phyloP scores from a whole-genome alignment of 2,888 invertebrate species.

The Spodoptera littoralis region DNA sequence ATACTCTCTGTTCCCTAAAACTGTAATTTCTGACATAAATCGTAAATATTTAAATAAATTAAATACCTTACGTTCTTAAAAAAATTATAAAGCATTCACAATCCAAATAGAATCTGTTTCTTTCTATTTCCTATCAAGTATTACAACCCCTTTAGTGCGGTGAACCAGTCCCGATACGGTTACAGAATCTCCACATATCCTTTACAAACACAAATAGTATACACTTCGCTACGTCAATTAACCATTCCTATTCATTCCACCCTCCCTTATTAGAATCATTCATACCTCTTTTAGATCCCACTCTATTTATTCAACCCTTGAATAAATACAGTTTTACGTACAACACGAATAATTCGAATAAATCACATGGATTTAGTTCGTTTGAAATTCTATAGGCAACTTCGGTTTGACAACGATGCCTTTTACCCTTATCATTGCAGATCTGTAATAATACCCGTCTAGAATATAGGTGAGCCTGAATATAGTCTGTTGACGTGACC shows the following conservation, averaged over 20 bases:
- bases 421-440: slow-evolving; percentile 66
- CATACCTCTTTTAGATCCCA: slow-evolving; percentile 36
- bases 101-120: slow-evolving; percentile 13
- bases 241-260: slow-evolving; percentile 37
- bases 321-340: slow-evolving; percentile 41
- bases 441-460: slow-evolving; percentile 66
- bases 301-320: slow-evolving; percentile 24
- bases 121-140: slow-evolving; percentile 40
- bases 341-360: slow-evolving; percentile 52
- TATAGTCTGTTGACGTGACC: slow-evolving; percentile 61
- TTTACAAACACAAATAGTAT: slow-evolving; percentile 4
- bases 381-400: slow-evolving; percentile 67
- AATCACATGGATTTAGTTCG: slow-evolving; percentile 62
- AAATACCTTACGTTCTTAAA: too few species aligned
- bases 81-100: too few species aligned
- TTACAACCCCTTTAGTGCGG: slow-evolving; percentile 25
- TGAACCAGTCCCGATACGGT: slow-evolving; percentile 33
- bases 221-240: too few species aligned
- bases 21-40: too few species aligned
- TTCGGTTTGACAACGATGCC: slow-evolving; percentile 53
- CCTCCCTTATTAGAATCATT: slow-evolving; percentile 46
- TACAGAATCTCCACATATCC: slow-evolving; percentile 11
- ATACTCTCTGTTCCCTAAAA: too few species aligned
- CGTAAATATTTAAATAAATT: too few species aligned
- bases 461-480: slow-evolving; percentile 53